Evolutionary conservation across 2,113 vertebrate genomes (phyloP).

Genomic region (Ranitomeya variabilis): DNA sequence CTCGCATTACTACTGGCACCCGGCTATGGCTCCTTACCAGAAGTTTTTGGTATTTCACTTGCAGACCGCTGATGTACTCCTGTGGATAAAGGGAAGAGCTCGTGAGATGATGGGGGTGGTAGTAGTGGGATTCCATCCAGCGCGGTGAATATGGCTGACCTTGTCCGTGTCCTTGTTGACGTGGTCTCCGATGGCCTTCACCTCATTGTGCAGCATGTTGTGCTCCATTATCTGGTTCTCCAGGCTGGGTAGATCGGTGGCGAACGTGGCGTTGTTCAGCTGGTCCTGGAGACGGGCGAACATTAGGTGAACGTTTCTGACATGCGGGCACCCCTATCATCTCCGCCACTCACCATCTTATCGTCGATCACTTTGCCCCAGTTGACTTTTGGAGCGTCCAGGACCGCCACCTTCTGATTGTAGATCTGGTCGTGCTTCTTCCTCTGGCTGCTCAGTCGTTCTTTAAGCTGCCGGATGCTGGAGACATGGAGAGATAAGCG

Average conservation of each 20-base stretch:
- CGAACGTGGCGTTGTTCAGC: slow-evolving; percentile 82
- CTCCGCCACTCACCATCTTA: slow-evolving; percentile 80
- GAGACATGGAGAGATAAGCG: background rate
- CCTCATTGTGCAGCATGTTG: slow-evolving; percentile 96
- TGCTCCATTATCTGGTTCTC: slow-evolving; percentile 92
- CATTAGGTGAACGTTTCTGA: background rate
- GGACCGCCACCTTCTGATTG: slow-evolving; percentile 73
- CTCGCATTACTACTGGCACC: background rate
- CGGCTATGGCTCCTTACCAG: slow-evolving; percentile 76
- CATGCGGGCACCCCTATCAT: too few species aligned
- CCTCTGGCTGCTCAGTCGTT: slow-evolving; percentile 79
- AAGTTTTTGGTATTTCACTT: slow-evolving; percentile 87
- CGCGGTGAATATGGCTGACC: slow-evolving; percentile 60
- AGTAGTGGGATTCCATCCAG: background rate
- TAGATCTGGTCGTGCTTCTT: slow-evolving; percentile 86
- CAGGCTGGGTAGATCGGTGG: slow-evolving; percentile 86
- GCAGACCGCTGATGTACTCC: slow-evolving; percentile 77
- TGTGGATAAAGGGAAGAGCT: slow-evolving; percentile 63
- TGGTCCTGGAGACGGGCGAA: slow-evolving; percentile 69
- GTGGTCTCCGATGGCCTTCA: slow-evolving; percentile 91
- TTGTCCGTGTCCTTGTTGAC: slow-evolving; percentile 76
- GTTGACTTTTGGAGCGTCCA: slow-evolving; percentile 86
- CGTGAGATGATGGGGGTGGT: background rate
- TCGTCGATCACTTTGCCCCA: slow-evolving; percentile 90
- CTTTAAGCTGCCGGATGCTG: slow-evolving; percentile 91